These are phyloP conservation scores for Hypsopygia costalis DNA, from an alignment of 2,888 invertebrate genomes.

Conservation along the genomic window DNA sequence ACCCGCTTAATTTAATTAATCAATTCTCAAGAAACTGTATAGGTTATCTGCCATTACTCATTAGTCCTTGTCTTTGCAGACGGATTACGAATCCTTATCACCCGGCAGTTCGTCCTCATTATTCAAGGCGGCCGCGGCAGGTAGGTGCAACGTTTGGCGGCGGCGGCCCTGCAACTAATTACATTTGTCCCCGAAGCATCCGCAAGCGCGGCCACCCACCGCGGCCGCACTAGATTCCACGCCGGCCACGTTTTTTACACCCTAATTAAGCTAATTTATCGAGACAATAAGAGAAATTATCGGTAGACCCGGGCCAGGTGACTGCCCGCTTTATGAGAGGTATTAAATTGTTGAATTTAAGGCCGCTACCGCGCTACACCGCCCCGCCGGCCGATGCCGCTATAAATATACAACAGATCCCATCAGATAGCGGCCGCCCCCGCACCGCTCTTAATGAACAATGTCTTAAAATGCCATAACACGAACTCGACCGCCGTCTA, in stretches of 20 bases:
- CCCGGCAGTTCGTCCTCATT: too few relatives aligned
- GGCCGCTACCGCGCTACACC: constrained; percentile 73
- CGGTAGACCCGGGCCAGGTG: constrained; percentile 38
- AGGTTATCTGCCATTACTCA: too few relatives aligned
- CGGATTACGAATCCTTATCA: constrained; percentile 1
- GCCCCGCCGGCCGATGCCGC: constrained; percentile 46
- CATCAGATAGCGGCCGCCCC: constrained; percentile 54
- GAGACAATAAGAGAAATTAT: constrained; percentile 75
- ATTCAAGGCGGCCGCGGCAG: too few relatives aligned
- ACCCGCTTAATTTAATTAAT: too few relatives aligned
- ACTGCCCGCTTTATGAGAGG: constrained; percentile 67
- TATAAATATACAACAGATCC: constrained; percentile 70
- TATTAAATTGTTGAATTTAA: constrained; percentile 65
- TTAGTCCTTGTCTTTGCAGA: too few relatives aligned
- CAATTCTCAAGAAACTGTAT: too few relatives aligned
- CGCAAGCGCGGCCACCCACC: constrained; percentile 57
- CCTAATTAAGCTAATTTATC: constrained; percentile 80
- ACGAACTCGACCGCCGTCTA: constrained; percentile 31
- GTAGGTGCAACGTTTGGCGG: constrained; percentile 12
- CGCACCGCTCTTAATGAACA: constrained; percentile 45
- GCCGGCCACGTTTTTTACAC: constrained; percentile 68
- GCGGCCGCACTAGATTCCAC: constrained; percentile 66
- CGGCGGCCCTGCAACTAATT: constrained; percentile 28
- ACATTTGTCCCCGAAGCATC: constrained; percentile 21
- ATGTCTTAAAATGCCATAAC: constrained; percentile 51